A percentile compares a stretch with the other conserved stretches of the same genome.
phyloP scores from a whole-genome alignment of 1,140 invertebrate genomes.

The Philotrypesis tridentata region DNA sequence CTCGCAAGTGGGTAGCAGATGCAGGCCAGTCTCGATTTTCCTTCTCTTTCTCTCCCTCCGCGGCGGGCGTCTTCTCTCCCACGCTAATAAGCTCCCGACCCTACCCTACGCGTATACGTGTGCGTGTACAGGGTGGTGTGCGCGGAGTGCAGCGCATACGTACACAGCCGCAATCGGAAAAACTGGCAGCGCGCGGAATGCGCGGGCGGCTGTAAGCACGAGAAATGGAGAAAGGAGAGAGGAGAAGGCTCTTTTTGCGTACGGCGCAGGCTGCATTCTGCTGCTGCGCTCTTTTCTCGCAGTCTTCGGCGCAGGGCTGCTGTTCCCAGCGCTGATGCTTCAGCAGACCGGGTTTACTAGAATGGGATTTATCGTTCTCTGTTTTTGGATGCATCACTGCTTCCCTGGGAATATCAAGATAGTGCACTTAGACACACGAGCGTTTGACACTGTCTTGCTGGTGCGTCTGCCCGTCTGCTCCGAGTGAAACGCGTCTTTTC shows the following conservation, averaged over 20 bases:
- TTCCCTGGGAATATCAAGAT: background rate
- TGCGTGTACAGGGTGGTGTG: background rate
- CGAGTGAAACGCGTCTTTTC: no score
- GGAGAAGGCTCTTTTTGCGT: background rate
- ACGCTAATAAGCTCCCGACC: conserved; percentile 34
- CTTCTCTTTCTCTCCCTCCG: background rate
- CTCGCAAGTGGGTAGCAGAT: conserved; percentile 44
- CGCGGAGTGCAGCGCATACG: background rate
- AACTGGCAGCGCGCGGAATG: conserved; percentile 12
- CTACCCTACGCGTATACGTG: background rate
- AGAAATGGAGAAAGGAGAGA: background rate
- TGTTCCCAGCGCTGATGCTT: no score
- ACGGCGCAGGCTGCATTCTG: no score
- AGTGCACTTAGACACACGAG: background rate
- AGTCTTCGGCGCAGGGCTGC: background rate
- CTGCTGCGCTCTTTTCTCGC: no score
- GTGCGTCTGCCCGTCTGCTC: no score
- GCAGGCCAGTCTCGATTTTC: conserved; percentile 17
- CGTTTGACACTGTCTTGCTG: background rate
- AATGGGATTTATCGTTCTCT: no score
- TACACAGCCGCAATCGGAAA: conserved; percentile 21
- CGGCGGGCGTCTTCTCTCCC: conserved; percentile 13
- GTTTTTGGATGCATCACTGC: no score
- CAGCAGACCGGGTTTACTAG: no score
- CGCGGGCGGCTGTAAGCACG: background rate